Conservation (phyloP, 2,888 invertebrate species). For the Diploptera punctata region DNA sequence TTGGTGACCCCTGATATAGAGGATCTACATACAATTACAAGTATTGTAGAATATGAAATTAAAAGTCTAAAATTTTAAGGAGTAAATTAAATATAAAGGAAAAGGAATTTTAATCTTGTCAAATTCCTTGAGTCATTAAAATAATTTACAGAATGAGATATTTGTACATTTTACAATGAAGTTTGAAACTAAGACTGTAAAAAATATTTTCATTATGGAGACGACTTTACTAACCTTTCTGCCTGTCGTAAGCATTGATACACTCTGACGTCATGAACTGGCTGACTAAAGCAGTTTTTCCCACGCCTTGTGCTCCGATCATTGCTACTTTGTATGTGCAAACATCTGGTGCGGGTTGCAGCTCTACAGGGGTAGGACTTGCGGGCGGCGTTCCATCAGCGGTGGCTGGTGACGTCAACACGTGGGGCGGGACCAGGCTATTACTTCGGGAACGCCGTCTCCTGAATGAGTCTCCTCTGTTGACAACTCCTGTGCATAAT, state of each 20-base stretch:
- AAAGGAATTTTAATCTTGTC: no score
- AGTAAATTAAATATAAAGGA: no score
- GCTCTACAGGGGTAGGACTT: conserved; percentile 36
- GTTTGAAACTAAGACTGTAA: no score
- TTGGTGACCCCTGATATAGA: no score
- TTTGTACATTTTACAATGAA: no score
- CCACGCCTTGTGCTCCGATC: conserved; percentile 80
- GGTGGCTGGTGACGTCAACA: conserved; percentile 52
- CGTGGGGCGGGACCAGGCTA: conserved; percentile 53
- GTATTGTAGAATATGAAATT: no score
- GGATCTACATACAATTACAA: no score
- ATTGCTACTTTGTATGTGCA: conserved; percentile 72
- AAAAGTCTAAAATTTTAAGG: no score
- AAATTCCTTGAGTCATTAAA: no score
- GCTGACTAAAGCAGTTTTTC: conserved; percentile 83
- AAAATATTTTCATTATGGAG: no score
- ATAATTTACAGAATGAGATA: no score
- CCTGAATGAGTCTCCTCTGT: conserved; percentile 92
- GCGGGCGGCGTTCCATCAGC: conserved; percentile 39
- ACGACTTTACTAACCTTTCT: conserved; percentile 76
- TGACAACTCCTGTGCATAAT: conserved; percentile 78
- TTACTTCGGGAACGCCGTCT: conserved; percentile 70
- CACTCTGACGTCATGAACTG: conserved; percentile 95
- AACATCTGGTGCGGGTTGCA: conserved; percentile 49
- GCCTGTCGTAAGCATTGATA: conserved; percentile 91